Conservation (phyloP, 2,113 vertebrate species). For the Serilophus lunatus region DNA sequence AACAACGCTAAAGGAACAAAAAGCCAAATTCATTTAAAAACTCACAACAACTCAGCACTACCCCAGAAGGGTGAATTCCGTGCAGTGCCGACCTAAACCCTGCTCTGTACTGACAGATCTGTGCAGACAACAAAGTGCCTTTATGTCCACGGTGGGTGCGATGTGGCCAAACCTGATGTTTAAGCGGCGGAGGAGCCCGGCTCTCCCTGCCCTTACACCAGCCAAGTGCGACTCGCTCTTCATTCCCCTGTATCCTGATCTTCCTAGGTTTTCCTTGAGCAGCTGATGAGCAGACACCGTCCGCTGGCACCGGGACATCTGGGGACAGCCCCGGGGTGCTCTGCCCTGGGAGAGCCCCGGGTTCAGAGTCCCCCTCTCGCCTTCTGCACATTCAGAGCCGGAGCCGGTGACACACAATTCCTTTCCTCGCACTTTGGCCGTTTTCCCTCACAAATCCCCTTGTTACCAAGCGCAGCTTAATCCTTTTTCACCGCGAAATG, state of each 20-base stretch:
- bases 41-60: neutral
- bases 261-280: neutral
- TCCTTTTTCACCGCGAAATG: neutral
- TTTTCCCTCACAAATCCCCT: neutral
- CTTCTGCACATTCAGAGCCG: neutral
- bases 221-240: neutral
- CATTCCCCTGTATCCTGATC: neutral
- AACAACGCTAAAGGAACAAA: neutral
- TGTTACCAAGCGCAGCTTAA: neutral
- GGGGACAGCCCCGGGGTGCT: neutral
- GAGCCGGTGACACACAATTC: neutral
- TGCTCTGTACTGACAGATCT: rapidly evolving
- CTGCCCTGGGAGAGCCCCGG: neutral
- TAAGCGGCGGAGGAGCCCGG: neutral
- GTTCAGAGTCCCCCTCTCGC: too few relatives aligned
- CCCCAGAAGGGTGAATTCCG: neutral
- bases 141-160: neutral
- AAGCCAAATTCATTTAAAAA: neutral
- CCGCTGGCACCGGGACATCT: rapidly evolving
- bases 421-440: neutral
- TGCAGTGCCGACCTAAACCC: neutral
- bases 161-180: neutral
- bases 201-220: neutral
- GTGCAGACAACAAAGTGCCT: neutral
- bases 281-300: neutral